Conservation (phyloP, 2,113 vertebrate species). For the Erythrolamprus reginae region DNA sequence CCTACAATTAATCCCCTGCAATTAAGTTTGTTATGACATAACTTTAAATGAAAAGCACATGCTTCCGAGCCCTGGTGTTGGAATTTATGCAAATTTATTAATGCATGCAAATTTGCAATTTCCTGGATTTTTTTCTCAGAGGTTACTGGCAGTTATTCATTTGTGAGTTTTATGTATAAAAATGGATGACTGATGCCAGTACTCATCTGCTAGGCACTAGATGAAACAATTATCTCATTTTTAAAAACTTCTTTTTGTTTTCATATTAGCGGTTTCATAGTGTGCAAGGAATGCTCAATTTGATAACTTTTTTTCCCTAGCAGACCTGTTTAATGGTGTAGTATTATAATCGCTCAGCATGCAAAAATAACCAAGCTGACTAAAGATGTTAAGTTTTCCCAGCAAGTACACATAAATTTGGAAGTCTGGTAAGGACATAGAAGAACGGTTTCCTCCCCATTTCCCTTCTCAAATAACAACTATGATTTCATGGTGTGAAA, state of each 20-base stretch:
- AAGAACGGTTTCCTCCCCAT: neutral
- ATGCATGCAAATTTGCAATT: slow-evolving; percentile 26
- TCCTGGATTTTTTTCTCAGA: slow-evolving; percentile 18
- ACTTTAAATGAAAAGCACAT: slow-evolving; percentile 33
- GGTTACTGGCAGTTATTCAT: slow-evolving; percentile 1
- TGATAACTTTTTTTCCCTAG: neutral
- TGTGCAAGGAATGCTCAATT: neutral
- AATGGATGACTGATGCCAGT: slow-evolving; percentile 1
- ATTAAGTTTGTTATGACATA: slow-evolving; percentile 25
- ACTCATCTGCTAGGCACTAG: neutral
- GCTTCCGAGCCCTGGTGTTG: slow-evolving; percentile 23
- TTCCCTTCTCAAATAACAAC: neutral
- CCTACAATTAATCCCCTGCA: slow-evolving; percentile 37
- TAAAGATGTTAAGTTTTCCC: neutral
- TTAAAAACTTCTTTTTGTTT: neutral
- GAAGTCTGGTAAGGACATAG: neutral
- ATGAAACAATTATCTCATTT: slow-evolving; percentile 15
- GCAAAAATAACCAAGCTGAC: neutral
- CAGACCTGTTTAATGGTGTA: neutral
- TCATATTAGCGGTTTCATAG: neutral
- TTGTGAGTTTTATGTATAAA: slow-evolving; percentile 9
- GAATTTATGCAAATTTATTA: slow-evolving; percentile 23
- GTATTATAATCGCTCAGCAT: neutral
- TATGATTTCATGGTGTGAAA: neutral
- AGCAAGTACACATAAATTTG: neutral